Evolutionary conservation across 2,888 invertebrate species (phyloP).

Genomic region (Athalia cordata): DNA sequence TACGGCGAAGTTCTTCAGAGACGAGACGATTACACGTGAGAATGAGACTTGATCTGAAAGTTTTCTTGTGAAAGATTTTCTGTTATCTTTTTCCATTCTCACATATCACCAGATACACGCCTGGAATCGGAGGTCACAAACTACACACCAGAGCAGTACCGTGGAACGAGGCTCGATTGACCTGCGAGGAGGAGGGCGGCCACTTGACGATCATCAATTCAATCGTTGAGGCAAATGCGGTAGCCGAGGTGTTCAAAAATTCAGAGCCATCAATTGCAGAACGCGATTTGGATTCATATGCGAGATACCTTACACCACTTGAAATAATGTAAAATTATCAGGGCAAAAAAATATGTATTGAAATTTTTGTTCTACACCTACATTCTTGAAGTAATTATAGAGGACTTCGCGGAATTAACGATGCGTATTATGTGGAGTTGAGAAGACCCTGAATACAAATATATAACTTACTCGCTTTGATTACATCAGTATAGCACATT

Average conservation of each 20-base stretch:
- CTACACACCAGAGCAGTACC: constrained; percentile 1
- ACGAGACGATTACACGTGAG: constrained; percentile 19
- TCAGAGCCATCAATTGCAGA: neutral
- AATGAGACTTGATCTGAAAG: neutral
- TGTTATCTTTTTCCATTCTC: neutral
- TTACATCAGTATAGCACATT: no score
- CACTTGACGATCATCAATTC: constrained; percentile 36
- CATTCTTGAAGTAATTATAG: no score
- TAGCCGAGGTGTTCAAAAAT: neutral
- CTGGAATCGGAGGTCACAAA: constrained; percentile 32
- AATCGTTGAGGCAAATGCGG: neutral
- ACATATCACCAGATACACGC: neutral
- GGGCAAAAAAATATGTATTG: no score
- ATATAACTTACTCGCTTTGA: no score
- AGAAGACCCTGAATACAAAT: no score
- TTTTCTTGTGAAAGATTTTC: no score
- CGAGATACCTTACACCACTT: neutral
- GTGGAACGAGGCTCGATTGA: constrained; percentile 33
- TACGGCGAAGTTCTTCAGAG: neutral
- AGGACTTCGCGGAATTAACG: no score
- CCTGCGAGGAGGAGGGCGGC: constrained; percentile 25
- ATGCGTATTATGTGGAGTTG: no score
- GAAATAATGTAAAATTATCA: no score
- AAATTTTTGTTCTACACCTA: no score
- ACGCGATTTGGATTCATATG: no score